Evolutionary conservation across 2,797 vertebrate species (phyloP).

Genomic region (Lutjanus campechanus): DNA sequence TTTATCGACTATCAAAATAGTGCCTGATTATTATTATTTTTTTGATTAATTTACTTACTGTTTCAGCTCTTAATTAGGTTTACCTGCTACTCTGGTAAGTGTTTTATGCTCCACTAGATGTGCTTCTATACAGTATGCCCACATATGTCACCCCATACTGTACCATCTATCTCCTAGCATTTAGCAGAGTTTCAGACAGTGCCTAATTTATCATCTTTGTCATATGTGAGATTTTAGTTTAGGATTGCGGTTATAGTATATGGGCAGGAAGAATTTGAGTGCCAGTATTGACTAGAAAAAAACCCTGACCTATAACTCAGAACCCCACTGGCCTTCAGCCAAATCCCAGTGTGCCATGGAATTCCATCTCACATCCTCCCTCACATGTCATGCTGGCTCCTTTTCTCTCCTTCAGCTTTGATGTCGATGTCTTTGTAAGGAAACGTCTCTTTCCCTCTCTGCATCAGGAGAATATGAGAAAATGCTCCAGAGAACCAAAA

Average conservation of each 20-base stretch:
- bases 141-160: not conserved
- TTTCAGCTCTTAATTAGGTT: not conserved
- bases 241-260: slow-evolving; percentile 26
- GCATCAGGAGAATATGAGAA: slow-evolving; percentile 63
- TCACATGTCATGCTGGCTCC: slow-evolving; percentile 72
- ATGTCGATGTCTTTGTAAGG: slow-evolving; percentile 71
- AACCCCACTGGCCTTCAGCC: slow-evolving; percentile 70
- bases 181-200: not conserved
- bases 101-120: not conserved
- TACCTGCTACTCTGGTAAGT: too few relatives aligned
- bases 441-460: slow-evolving; percentile 62
- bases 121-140: not conserved
- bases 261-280: slow-evolving; percentile 36
- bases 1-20: not conserved
- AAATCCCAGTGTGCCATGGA: slow-evolving; percentile 74
- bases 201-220: slow-evolving; percentile 38
- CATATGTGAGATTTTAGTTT: slow-evolving; percentile 44
- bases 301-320: slow-evolving; percentile 57
- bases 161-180: not conserved
- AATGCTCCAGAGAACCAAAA: slow-evolving; percentile 54
- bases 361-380: slow-evolving; percentile 76
- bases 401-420: slow-evolving; percentile 76
- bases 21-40: too few relatives aligned
- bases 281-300: slow-evolving; percentile 49
- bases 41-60: not conserved